Conservation (phyloP, 2,797 vertebrate species). For the Melanotaenia parkinsoni region DNA sequence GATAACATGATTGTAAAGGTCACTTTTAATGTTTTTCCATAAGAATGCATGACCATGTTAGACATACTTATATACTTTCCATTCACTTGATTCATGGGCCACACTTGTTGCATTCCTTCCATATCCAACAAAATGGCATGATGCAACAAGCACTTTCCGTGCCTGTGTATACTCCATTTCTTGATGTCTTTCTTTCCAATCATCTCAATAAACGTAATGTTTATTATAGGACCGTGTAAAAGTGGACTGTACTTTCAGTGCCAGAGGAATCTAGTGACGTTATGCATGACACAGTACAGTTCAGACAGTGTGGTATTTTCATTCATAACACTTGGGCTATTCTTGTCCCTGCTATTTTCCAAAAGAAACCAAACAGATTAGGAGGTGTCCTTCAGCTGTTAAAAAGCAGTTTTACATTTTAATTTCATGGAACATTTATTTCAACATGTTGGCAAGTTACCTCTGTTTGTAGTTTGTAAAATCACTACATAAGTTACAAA, state of each 20-base stretch:
- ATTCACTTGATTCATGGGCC: slow-evolving; percentile 65
- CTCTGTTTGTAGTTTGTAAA: not conserved
- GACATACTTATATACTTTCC: slow-evolving; percentile 49
- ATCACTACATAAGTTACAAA: not conserved
- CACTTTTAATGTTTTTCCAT: slow-evolving; percentile 30
- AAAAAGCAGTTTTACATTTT: slow-evolving; percentile 13
- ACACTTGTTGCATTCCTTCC: slow-evolving; percentile 68
- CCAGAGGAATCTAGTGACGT: slow-evolving; percentile 60
- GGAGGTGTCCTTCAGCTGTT: slow-evolving; percentile 28
- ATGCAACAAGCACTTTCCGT: slow-evolving; percentile 69
- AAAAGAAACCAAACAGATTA: slow-evolving; percentile 44
- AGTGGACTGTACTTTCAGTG: slow-evolving; percentile 57
- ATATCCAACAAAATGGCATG: slow-evolving; percentile 64
- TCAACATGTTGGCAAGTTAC: not conserved
- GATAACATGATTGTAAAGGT: slow-evolving; percentile 47
- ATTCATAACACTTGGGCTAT: slow-evolving; percentile 71
- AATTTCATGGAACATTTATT: slow-evolving; percentile 1
- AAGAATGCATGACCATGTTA: slow-evolving; percentile 36
- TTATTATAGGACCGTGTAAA: slow-evolving; percentile 68
- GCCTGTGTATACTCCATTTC: slow-evolving; percentile 76
- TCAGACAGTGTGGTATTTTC: slow-evolving; percentile 70
- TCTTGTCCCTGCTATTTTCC: slow-evolving; percentile 46
- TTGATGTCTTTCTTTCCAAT: slow-evolving; percentile 64
- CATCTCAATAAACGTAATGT: slow-evolving; percentile 65
- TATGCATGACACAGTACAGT: slow-evolving; percentile 62